Evolutionary conservation across 2,113 vertebrate species (phyloP).

Genomic region (Elaphurus davidianus): DNA sequence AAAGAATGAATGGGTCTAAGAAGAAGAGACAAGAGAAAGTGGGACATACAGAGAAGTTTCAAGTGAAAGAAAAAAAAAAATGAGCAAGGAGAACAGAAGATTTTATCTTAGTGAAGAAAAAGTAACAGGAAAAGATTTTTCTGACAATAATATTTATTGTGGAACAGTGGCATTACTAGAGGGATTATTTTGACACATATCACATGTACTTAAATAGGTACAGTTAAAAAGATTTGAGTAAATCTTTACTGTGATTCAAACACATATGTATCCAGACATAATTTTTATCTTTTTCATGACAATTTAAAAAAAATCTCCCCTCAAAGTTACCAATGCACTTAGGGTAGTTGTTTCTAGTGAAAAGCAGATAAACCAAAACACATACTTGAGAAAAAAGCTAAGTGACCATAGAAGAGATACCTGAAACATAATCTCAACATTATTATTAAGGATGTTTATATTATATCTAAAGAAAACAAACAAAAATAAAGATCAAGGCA

Average conservation of each 20-base stretch:
- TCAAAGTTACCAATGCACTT: constrained; percentile 17
- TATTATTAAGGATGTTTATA: constrained; percentile 33
- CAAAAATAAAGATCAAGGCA: constrained; percentile 45
- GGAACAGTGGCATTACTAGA: background rate
- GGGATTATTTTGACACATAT: constrained; percentile 35
- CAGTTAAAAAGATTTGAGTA: background rate
- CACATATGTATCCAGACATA: background rate
- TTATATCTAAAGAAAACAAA: constrained; percentile 26
- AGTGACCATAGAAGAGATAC: background rate
- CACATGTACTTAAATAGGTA: background rate
- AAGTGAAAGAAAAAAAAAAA: background rate
- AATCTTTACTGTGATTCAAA: constrained; percentile 28
- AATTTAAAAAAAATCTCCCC: constrained; percentile 11
- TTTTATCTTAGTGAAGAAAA: background rate
- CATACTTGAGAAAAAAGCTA: constrained; percentile 12
- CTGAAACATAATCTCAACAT: constrained; percentile 22
- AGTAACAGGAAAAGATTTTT: constrained; percentile 13
- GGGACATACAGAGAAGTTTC: background rate
- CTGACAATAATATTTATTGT: background rate
- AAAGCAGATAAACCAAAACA: constrained; percentile 47
- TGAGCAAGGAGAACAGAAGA: background rate
- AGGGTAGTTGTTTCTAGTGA: background rate
- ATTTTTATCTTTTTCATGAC: constrained; percentile 29
- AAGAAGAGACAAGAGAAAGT: constrained; percentile 4
- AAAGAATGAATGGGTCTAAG: constrained; percentile 8